These are phyloP conservation scores for Antheraea mylitta DNA, from an alignment of 1,140 invertebrate genomes.

Conservation along the genomic window DNA sequence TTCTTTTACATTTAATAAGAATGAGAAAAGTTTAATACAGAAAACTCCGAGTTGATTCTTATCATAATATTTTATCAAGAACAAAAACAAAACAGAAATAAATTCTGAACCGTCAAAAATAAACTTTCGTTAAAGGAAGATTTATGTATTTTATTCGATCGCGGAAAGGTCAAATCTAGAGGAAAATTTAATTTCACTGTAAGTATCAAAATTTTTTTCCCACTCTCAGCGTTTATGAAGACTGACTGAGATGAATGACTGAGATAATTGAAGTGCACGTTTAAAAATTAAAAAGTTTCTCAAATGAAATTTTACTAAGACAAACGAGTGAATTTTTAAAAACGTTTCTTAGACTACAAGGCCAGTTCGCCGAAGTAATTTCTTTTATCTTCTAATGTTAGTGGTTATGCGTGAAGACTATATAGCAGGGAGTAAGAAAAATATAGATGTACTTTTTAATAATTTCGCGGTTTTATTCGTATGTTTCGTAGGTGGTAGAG, in stretches of 20 bases:
- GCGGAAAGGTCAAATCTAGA: conserved; percentile 33
- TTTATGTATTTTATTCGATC: conserved; percentile 25
- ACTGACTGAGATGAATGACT: conserved; percentile 53
- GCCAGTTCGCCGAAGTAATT: neutral
- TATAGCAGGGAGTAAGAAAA: neutral
- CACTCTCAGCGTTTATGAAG: conserved; percentile 39
- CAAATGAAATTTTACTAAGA: conserved; percentile 20
- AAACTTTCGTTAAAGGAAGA: conserved; percentile 20
- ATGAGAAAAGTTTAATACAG: neutral
- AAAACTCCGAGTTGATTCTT: neutral
- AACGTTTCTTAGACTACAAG: neutral
- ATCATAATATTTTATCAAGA: conserved; percentile 3
- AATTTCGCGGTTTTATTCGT: too few species aligned
- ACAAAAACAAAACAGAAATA: conserved; percentile 8
- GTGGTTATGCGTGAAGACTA: neutral
- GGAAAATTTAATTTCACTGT: conserved; percentile 36
- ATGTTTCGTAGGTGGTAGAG: too few species aligned
- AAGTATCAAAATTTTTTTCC: conserved; percentile 42
- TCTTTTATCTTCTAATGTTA: neutral
- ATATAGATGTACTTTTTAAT: too few species aligned
- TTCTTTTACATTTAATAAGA: neutral
- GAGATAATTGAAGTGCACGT: conserved; percentile 48
- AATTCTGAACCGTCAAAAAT: conserved; percentile 14
- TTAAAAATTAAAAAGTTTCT: conserved; percentile 42
- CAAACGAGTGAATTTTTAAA: conserved; percentile 20